These are phyloP conservation scores for Falco rusticolus DNA, from an alignment of 2,797 vertebrate genomes.

Conservation along the genomic window DNA sequence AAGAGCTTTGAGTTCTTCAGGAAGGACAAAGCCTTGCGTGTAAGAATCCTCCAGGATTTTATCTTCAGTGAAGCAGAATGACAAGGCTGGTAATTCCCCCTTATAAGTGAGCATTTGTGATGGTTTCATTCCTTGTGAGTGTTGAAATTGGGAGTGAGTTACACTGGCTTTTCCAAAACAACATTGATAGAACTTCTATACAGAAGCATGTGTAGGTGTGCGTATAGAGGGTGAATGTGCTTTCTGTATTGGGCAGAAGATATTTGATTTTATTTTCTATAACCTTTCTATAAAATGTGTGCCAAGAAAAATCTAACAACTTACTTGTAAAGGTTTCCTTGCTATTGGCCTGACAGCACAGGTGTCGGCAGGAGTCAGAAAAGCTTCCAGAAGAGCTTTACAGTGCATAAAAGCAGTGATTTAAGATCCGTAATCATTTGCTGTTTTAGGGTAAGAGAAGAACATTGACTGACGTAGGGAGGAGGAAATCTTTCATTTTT, in stretches of 20 bases:
- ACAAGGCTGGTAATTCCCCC: neutral
- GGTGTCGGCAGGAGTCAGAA: neutral
- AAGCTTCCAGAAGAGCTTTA: neutral
- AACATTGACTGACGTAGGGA: neutral
- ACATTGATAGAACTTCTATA: rapidly evolving
- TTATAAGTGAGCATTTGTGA: neutral
- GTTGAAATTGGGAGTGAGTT: neutral
- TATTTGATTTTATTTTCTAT: neutral
- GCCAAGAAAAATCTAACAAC: neutral
- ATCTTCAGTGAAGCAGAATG: neutral
- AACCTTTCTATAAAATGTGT: rapidly evolving
- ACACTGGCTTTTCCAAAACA: neutral
- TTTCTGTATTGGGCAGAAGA: neutral
- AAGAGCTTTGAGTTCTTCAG: neutral
- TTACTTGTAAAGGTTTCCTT: neutral
- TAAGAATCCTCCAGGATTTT: neutral
- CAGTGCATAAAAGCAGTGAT: neutral
- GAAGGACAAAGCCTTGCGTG: neutral
- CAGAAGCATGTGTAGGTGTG: neutral
- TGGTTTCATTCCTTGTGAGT: neutral
- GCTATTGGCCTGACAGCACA: neutral
- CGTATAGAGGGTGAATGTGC: neutral
- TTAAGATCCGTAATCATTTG: neutral
- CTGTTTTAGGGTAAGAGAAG: neutral
- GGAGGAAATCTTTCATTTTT: neutral